A percentile compares a stretch with the other conserved stretches of the same genome.
phyloP scores from a whole-genome alignment of 2,888 invertebrate genomes.

The Drosophila meridiana region DNA sequence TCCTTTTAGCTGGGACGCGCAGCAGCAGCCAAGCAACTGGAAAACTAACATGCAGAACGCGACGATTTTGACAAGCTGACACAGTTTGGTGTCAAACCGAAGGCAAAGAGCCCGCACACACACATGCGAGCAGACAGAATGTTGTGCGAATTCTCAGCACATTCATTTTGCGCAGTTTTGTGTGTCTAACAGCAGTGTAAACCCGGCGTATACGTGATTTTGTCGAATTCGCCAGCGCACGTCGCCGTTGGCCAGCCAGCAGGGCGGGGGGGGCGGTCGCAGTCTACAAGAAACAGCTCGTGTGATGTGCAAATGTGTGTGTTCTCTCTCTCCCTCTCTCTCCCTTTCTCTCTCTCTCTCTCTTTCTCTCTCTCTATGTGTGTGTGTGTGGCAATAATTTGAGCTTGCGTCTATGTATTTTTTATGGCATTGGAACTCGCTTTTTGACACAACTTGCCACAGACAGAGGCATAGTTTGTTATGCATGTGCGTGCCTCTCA shows the following conservation, averaged over 20 bases:
- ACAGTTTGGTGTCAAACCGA: slow-evolving; percentile 77
- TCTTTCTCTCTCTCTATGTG: slow-evolving; percentile 39
- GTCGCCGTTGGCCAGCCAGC: slow-evolving; percentile 39
- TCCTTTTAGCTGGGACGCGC: slow-evolving; percentile 41
- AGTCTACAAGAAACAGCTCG: slow-evolving; percentile 1
- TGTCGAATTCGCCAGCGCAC: slow-evolving; percentile 76
- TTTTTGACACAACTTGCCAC: slow-evolving; percentile 71
- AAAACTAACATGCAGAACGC: slow-evolving; percentile 76
- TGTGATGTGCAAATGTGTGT: slow-evolving; percentile 52
- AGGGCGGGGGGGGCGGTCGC: background rate
- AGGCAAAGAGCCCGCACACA: slow-evolving; percentile 43
- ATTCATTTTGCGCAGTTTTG: slow-evolving; percentile 65
- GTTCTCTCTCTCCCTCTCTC: too few species aligned
- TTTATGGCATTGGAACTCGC: slow-evolving; percentile 46
- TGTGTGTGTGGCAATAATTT: slow-evolving; percentile 49
- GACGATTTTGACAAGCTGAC: slow-evolving; percentile 80
- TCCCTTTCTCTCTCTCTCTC: too few species aligned
- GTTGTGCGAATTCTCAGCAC: slow-evolving; percentile 65
- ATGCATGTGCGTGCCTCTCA: slow-evolving; percentile 64
- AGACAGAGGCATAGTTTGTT: slow-evolving; percentile 67
- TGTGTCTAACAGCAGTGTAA: slow-evolving; percentile 74
- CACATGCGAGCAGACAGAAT: slow-evolving; percentile 29
- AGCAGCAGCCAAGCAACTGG: slow-evolving; percentile 69
- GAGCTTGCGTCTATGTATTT: slow-evolving; percentile 52
- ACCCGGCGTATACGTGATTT: slow-evolving; percentile 77